Conservation (phyloP, 2,113 vertebrate species). For the Dasyprocta punctata region DNA sequence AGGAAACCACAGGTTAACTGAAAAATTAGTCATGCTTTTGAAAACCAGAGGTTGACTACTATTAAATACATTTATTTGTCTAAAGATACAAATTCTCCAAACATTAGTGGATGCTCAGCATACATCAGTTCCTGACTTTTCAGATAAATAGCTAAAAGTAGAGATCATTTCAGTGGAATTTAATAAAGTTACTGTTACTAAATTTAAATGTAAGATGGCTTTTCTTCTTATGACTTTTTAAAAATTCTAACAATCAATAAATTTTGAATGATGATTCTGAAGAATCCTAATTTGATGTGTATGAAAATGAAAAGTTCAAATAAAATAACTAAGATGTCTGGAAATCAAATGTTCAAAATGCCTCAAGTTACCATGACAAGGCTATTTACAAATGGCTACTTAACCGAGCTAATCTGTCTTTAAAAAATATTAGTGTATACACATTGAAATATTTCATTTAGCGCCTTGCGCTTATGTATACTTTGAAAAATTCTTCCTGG, state of each 20-base stretch:
- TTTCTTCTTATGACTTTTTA: background rate
- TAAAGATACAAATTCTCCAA: background rate
- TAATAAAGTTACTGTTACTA: background rate
- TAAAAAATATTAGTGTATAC: background rate
- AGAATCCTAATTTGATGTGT: background rate
- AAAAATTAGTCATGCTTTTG: background rate
- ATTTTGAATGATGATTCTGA: constrained; percentile 1
- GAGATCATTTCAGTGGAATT: background rate
- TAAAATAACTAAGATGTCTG: background rate
- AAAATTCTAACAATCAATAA: background rate
- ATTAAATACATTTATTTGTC: background rate
- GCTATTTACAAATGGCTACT: background rate
- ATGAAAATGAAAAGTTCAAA: background rate
- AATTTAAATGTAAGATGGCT: background rate
- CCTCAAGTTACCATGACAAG: background rate
- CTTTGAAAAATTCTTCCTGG: background rate
- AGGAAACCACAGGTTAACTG: background rate
- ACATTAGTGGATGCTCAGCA: background rate
- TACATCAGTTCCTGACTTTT: background rate
- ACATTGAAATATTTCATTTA: background rate
- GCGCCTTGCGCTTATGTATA: background rate
- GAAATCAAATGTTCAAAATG: background rate
- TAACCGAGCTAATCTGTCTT: background rate
- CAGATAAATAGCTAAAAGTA: background rate
- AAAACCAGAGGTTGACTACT: constrained; percentile 11